phyloP scores from a whole-genome alignment of 2,797 vertebrate species.

The Hyperoplus lanceolatus region DNA sequence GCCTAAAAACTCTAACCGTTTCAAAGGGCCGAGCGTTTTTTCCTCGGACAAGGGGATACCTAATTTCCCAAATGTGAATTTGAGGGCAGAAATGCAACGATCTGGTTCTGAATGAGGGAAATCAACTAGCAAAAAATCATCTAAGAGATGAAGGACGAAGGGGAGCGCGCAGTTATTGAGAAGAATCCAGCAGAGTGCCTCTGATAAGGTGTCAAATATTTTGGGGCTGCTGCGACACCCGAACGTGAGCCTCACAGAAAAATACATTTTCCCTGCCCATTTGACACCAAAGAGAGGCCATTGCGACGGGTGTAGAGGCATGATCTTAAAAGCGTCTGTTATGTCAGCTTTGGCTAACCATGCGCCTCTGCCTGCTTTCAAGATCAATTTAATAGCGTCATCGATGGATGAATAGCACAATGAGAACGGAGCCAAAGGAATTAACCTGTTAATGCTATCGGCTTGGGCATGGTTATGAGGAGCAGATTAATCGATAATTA shows the following conservation, averaged over 20 bases:
- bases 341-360: not conserved
- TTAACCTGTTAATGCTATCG: too few species aligned
- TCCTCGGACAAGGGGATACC: slow-evolving; percentile 3
- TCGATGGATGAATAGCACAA: not conserved
- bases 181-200: too few species aligned
- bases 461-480: too few species aligned
- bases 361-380: not conserved
- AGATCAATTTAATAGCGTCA: not conserved
- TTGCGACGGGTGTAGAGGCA: not conserved
- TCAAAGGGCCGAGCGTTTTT: not conserved
- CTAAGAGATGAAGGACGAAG: too few species aligned
- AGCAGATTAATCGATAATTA: too few species aligned
- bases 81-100: not conserved
- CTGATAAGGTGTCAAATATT: too few species aligned
- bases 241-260: not conserved
- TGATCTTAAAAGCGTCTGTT: not conserved
- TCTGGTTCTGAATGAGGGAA: not conserved
- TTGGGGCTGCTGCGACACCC: too few species aligned
- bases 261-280: not conserved
- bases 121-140: not conserved
- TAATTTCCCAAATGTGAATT: not conserved
- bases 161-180: too few species aligned
- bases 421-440: not conserved
- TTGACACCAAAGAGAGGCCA: not conserved
- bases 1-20: not conserved